phyloP scores from a whole-genome alignment of 2,797 vertebrate genomes.

The Gymnoscopelus microlampas region DNA sequence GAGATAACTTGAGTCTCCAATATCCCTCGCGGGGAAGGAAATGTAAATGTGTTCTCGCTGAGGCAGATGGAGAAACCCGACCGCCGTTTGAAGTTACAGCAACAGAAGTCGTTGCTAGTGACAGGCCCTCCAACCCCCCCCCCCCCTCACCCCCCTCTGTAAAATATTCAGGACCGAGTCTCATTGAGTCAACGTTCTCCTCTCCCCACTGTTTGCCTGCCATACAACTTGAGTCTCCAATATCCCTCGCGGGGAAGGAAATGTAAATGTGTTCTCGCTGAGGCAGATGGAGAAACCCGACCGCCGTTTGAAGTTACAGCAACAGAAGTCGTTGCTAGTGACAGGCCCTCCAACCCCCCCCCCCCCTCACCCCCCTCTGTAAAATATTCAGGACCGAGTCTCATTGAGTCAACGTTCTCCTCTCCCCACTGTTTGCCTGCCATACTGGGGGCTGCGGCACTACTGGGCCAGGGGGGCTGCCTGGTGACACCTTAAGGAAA shows the following conservation, averaged over 20 bases:
- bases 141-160: conserved; percentile 47
- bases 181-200: conserved; percentile 68
- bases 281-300: conserved; percentile 82
- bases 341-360: conserved; percentile 50
- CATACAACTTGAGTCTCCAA: conserved; percentile 78
- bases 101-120: conserved; percentile 64
- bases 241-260: conserved; percentile 79
- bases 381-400: conserved; percentile 80
- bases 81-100: conserved; percentile 81
- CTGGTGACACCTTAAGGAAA: conserved; percentile 56
- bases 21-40: conserved; percentile 79
- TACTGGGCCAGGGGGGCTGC: conserved; percentile 59
- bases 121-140: conserved; percentile 50
- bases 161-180: conserved; percentile 80
- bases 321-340: conserved; percentile 64
- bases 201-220: conserved; percentile 56
- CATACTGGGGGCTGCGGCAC: conserved; percentile 55
- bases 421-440: conserved; percentile 57
- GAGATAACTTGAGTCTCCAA: conserved; percentile 76
- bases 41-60: conserved; percentile 83
- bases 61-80: conserved; percentile 81
- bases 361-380: conserved; percentile 60
- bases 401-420: conserved; percentile 68
- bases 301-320: conserved; percentile 81
- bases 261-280: conserved; percentile 83